These are phyloP conservation scores for Cyrtonyx montezumae DNA, from an alignment of 2,113 vertebrate species.

Conservation along the genomic window DNA sequence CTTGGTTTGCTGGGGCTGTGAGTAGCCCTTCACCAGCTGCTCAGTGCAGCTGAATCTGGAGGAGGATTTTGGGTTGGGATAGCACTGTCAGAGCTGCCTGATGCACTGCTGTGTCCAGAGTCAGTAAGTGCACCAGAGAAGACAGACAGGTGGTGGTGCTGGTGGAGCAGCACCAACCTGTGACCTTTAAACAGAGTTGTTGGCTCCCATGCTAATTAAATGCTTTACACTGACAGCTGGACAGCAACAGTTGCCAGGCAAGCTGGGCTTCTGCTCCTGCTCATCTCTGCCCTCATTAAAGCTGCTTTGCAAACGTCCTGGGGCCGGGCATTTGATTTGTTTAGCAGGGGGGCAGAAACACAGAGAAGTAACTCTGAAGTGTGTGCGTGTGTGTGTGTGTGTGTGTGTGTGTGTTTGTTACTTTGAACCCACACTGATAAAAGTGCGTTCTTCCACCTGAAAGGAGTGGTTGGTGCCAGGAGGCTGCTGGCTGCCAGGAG, in stretches of 20 bases:
- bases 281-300: background rate
- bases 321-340: background rate
- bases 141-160: background rate
- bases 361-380: background rate
- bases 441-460: background rate
- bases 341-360: background rate
- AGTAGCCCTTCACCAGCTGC: background rate
- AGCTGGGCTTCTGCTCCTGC: background rate
- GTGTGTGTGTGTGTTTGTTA: accelerated
- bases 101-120: background rate
- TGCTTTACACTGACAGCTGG: background rate
- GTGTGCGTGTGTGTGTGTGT: accelerated
- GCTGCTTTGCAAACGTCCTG: background rate
- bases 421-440: background rate
- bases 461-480: background rate
- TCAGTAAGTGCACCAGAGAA: accelerated
- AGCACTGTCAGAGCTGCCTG: background rate
- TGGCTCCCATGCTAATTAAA: background rate
- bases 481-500: background rate
- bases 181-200: background rate
- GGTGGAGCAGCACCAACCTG: background rate
- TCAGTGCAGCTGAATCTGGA: background rate
- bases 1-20: background rate
- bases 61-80: background rate
- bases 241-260: conserved; percentile 23